phyloP scores from a whole-genome alignment of 2,888 invertebrate species.

The Malthinus seriepunctatus region DNA sequence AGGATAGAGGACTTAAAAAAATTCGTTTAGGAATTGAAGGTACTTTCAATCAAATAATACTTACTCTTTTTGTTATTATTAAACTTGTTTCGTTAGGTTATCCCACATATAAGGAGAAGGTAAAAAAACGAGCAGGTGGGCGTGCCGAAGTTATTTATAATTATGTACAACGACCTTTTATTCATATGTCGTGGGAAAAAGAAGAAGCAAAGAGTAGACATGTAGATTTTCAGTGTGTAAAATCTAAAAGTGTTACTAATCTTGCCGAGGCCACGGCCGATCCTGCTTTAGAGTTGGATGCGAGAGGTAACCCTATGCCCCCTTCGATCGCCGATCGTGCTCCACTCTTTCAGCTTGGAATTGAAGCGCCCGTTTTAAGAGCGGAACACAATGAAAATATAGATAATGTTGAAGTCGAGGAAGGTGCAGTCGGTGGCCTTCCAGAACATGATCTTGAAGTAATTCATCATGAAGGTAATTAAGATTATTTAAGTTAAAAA shows the following conservation, averaged over 20 bases:
- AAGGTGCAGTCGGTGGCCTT: conserved; percentile 49
- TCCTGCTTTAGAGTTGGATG: conserved; percentile 71
- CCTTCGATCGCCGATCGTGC: conserved; percentile 43
- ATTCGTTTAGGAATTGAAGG: conserved; percentile 97
- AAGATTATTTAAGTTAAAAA: neutral
- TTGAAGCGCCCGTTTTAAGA: conserved; percentile 42
- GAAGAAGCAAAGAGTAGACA: conserved; percentile 99
- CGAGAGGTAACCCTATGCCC: conserved; percentile 58
- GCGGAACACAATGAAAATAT: conserved; percentile 25
- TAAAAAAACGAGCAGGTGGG: conserved; percentile 92
- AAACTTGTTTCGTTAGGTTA: conserved; percentile 63
- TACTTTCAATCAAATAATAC: conserved; percentile 24
- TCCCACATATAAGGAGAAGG: conserved; percentile 99
- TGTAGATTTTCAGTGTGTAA: conserved; percentile 98
- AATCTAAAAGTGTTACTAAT: conserved; percentile 97
- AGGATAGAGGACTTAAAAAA: conserved; percentile 97
- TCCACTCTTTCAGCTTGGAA: conserved; percentile 39
- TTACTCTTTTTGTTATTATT: neutral
- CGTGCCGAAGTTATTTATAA: conserved; percentile 98
- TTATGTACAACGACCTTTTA: conserved; percentile 98
- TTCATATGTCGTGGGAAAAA: conserved; percentile 99
- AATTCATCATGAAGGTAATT: conserved; percentile 17
- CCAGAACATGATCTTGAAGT: conserved; percentile 26
- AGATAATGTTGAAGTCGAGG: conserved; percentile 49
- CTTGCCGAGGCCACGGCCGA: conserved; percentile 94